A percentile compares a stretch with the other conserved stretches of the same genome.
These are phyloP conservation scores for Rhinoptilus africanus DNA, from an alignment of 2,113 vertebrate genomes.

Conservation along the genomic window DNA sequence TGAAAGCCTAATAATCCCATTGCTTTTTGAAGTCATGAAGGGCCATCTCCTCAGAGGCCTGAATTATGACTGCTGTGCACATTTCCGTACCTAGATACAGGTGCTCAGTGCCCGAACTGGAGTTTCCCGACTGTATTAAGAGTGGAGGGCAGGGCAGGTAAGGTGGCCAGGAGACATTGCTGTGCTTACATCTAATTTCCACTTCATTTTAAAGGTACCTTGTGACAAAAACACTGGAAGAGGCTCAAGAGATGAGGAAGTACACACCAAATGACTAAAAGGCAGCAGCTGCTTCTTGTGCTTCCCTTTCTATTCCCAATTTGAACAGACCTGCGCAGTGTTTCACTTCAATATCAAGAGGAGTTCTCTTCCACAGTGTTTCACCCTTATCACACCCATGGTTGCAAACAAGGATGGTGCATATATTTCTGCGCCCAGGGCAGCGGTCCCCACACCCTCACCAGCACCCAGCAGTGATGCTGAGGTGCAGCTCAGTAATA, in stretches of 20 bases:
- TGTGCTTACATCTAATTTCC: not conserved
- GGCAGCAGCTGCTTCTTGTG: not conserved
- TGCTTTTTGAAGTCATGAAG: not conserved
- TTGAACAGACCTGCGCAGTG: not conserved
- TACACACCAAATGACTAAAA: not conserved
- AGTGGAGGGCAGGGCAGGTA: not conserved
- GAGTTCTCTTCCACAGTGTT: not conserved
- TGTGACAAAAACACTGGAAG: not conserved
- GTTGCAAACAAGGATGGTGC: not conserved
- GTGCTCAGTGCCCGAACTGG: not conserved
- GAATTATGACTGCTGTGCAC: not conserved
- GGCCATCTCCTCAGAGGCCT: not conserved
- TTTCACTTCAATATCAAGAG: not conserved
- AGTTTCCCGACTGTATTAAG: not conserved
- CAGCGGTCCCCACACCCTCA: not conserved
- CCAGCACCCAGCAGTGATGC: not conserved
- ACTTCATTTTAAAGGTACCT: not conserved
- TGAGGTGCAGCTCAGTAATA: not conserved
- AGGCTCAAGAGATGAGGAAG: not conserved
- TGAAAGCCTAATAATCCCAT: not conserved
- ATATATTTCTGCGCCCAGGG: rapidly evolving
- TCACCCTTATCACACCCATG: not conserved
- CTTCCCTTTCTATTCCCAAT: not conserved
- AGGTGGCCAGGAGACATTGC: not conserved
- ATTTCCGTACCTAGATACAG: not conserved